phyloP scores from a whole-genome alignment of 2,888 invertebrate genomes.

The Eledona agricola region DNA sequence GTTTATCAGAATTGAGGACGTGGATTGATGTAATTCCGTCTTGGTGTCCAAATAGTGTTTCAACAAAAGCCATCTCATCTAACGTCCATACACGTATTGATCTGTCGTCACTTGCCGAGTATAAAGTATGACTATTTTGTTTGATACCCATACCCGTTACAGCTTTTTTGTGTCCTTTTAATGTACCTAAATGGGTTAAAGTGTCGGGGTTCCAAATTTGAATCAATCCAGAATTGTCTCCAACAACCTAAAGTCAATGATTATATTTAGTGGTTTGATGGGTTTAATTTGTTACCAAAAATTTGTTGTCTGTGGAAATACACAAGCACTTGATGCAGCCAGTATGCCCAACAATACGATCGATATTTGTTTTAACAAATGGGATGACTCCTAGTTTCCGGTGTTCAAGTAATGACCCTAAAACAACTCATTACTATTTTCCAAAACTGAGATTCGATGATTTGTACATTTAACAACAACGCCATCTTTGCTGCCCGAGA shows the following conservation, averaged over 20 bases:
- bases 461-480: conserved; percentile 81
- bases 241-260: conserved; percentile 66
- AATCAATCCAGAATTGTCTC: conserved; percentile 75
- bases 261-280: not conserved
- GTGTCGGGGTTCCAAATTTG: conserved; percentile 86
- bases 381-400: conserved; percentile 69
- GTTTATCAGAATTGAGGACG: conserved; percentile 84
- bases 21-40: conserved; percentile 87
- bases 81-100: conserved; percentile 95
- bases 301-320: conserved; percentile 82
- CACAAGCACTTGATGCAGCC: conserved; percentile 72
- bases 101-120: conserved; percentile 79
- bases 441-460: too few relatives aligned
- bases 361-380: conserved; percentile 55
- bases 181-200: conserved; percentile 78
- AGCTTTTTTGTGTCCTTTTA: conserved; percentile 79
- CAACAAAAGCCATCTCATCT: conserved; percentile 95
- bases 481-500: conserved; percentile 89
- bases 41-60: conserved; percentile 94
- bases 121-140: conserved; percentile 85
- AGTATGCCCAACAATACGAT: conserved; percentile 52
- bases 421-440: too few relatives aligned
- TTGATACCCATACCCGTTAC: conserved; percentile 86
- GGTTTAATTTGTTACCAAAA: conserved; percentile 68
- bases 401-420: conserved; percentile 70